Evolutionary conservation across 2,113 vertebrate species (phyloP).

Genomic region (Sturnira hondurensis): DNA sequence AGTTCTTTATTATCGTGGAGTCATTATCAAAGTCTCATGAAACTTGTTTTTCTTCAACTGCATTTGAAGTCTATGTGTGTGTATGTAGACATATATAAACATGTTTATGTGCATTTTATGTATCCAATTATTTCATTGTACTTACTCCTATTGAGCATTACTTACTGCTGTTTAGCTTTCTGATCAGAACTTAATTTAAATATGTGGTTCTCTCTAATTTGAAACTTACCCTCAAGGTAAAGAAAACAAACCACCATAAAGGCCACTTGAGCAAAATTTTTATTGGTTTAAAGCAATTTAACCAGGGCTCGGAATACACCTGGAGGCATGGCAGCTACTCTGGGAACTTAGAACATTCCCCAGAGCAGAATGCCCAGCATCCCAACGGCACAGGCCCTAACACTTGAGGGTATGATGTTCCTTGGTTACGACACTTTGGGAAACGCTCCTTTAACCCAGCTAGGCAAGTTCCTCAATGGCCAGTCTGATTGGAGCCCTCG

Average conservation of each 20-base stretch:
- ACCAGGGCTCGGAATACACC: background rate
- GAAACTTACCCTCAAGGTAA: background rate
- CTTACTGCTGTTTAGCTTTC: background rate
- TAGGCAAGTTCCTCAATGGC: background rate
- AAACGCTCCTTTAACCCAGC: background rate
- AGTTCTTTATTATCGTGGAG: background rate
- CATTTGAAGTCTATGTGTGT: background rate
- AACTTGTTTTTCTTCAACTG: background rate
- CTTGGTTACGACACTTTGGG: background rate
- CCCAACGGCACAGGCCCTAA: background rate
- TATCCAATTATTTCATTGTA: background rate
- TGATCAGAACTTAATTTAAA: background rate
- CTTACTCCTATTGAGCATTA: background rate
- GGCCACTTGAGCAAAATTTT: background rate
- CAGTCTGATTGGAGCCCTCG: background rate
- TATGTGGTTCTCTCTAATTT: background rate
- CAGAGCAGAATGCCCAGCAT: no score
- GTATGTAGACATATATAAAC: background rate
- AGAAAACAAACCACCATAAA: background rate
- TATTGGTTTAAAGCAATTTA: background rate
- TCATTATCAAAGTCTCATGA: background rate
- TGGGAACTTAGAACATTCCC: background rate
- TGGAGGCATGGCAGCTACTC: background rate
- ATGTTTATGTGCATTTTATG: background rate
- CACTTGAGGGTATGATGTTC: no score